Evolutionary conservation across 2,888 invertebrate genomes (phyloP), one percentile per base, ranked within the genome.

Genomic region (Agrotis clavis): DNA sequence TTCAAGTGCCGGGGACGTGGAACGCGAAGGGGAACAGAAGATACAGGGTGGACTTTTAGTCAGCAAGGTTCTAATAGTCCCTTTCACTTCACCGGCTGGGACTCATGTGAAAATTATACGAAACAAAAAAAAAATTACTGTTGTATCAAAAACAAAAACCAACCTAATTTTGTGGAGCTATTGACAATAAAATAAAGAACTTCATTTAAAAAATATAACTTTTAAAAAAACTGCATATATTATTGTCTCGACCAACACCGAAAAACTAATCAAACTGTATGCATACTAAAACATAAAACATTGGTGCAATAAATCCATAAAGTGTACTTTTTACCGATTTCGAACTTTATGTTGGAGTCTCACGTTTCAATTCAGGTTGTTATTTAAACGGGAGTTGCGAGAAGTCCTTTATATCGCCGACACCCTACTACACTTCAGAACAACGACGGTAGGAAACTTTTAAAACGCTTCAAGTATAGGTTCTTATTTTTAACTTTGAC

Each of bases 381-480:
- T 51, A 53, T 64, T 67, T 51, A 50, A 68, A 63, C 51, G 47
- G 18, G 47, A 65, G 72, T 67, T 67, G 11, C 16, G 35, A 77
- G 51, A 41, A 70, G 68, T 81, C 65, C 57, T 75, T 75, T 74
- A 60, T 74, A 77, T 80, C 65, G 50, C 68, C 67, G 62, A 77
- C 68, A 83, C 67, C 60, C 59, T 51, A 75, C 67, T 62, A 41
- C 41, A 41, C 74, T 82, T 75, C 47, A 60, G 64, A 80, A 80
- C 73, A 82, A 83, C 74, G 63, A 83, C 74, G 63, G 62, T 50
- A 68, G 65, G 21, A 53, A 83, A 83, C 69, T 83, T 83, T 81
- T 74, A 71, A 83, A 74, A 74, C 30, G 61, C 51, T 81, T 74
- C 48, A 77, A 77, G 67, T 79, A 68, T 61, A 73, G 60, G 60